Evolutionary conservation across 2,797 vertebrate genomes (phyloP).

Genomic region (Aselliscus stoliczkanus): DNA sequence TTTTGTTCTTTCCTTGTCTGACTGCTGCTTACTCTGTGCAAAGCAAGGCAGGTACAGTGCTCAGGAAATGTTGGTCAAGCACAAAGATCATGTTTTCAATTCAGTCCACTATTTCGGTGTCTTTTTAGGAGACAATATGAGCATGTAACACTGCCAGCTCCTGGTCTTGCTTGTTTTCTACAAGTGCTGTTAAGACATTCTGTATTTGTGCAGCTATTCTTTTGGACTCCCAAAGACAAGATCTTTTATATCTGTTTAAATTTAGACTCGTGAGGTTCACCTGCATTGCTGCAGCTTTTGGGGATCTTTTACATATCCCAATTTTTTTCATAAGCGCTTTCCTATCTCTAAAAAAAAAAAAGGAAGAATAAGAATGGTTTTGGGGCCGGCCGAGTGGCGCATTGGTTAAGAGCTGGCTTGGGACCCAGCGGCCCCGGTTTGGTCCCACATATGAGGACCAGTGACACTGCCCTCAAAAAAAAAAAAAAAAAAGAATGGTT

Average conservation of each 20-base stretch:
- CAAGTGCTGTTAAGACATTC: background rate
- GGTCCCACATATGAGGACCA: too few species aligned
- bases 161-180: background rate
- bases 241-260: background rate
- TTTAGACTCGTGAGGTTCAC: background rate
- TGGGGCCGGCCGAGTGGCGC: too few species aligned
- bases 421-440: too few species aligned
- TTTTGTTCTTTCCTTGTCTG: background rate
- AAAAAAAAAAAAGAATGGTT: background rate
- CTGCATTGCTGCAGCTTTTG: background rate
- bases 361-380: background rate
- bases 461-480: too few species aligned
- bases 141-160: background rate
- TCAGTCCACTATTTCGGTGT: background rate
- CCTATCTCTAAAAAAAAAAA: background rate
- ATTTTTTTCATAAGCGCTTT: background rate
- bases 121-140: background rate
- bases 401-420: too few species aligned
- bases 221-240: background rate
- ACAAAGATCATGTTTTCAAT: background rate
- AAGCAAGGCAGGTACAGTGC: background rate
- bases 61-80: background rate
- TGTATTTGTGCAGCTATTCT: background rate
- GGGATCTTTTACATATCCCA: background rate
- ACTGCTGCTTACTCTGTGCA: background rate